Evolutionary conservation across 1,140 invertebrate species (phyloP), one percentile per base, ranked within the genome.

Genomic region (Heliothis virescens): DNA sequence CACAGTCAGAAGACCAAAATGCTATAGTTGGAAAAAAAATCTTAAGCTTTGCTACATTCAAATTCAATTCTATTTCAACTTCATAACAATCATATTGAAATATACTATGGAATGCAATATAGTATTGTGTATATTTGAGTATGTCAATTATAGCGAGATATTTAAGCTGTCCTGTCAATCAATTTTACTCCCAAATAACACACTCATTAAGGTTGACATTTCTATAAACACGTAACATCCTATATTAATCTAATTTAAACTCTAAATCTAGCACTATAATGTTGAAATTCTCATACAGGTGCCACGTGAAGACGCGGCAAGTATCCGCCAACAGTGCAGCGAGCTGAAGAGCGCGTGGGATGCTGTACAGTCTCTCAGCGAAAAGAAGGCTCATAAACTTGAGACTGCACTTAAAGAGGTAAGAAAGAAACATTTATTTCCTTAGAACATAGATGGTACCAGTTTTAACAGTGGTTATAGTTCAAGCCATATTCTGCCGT

Each of bases 331-430:
- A 12, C 98, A 99, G 90, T 95, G 99, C 13, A 96, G 96, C 5
- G 98, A 99, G 87, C 94, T 99, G 53, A 97, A 97, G 79, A 95
- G 96, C 9, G 96, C 98, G 2, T 99, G 99, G 98, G 97, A 98
- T 79, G 96, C 96, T 52, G 98, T 99, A 0, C 97, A 97, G 52
- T 95, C 94, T 53, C 95, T 99, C 1, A 97, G 97, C 26, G 96
- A 97, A 63, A 96, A 96, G 79, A 98, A 98, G 90, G 97, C 97
- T 2, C 94, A 96, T n/a, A 94, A 96, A 18, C 92, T 99, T 0
- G 97, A 99, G 83, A 96, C 97, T 81, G 99, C 99, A 0, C 95
- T 99, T 0, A 96, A 95, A 84, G 93, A 95, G 89, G 94, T 94
- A 82, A 79, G 95, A 87, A 5, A 57, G 7, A 29, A 21, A 69